These are phyloP conservation scores for Apeltes quadracus DNA, from an alignment of 2,113 vertebrate species.

Conservation along the genomic window DNA sequence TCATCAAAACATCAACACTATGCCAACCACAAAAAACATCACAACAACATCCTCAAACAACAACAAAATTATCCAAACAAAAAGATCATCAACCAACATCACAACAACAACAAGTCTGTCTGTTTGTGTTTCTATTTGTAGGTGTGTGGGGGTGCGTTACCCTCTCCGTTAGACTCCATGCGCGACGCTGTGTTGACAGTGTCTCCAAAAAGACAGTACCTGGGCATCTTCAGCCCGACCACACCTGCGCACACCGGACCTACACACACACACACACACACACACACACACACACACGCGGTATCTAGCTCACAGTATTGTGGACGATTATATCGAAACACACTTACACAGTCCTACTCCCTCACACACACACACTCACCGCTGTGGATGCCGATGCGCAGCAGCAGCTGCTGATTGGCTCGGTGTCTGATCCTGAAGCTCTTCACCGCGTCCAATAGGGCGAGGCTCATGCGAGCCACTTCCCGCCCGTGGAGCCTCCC, in stretches of 20 bases:
- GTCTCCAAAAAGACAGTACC: slow-evolving; percentile 96
- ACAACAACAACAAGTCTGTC: background rate
- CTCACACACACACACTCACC: slow-evolving; percentile 74
- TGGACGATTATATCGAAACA: background rate
- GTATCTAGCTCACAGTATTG: too few relatives aligned
- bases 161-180: slow-evolving; percentile 95
- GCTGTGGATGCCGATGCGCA: slow-evolving; percentile 90
- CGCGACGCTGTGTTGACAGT: slow-evolving; percentile 95
- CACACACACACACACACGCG: slow-evolving; percentile 72
- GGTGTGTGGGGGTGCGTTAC: slow-evolving; percentile 66
- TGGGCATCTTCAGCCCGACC: slow-evolving; percentile 95
- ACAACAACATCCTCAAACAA: background rate
- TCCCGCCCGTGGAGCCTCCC: slow-evolving; percentile 87
- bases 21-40: background rate
- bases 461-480: slow-evolving; percentile 91
- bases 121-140: background rate
- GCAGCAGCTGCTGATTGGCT: slow-evolving; percentile 84
- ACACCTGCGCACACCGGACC: slow-evolving; percentile 94
- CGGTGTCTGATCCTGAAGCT: slow-evolving; percentile 90
- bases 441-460: slow-evolving; percentile 88
- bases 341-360: slow-evolving; percentile 77
- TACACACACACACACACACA: slow-evolving; percentile 54
- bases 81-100: background rate
- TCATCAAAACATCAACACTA: background rate
- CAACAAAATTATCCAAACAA: background rate